Base-by-base conservation (phyloP, 2,113 vertebrate genomes). In the Sus scrofa region DNA sequence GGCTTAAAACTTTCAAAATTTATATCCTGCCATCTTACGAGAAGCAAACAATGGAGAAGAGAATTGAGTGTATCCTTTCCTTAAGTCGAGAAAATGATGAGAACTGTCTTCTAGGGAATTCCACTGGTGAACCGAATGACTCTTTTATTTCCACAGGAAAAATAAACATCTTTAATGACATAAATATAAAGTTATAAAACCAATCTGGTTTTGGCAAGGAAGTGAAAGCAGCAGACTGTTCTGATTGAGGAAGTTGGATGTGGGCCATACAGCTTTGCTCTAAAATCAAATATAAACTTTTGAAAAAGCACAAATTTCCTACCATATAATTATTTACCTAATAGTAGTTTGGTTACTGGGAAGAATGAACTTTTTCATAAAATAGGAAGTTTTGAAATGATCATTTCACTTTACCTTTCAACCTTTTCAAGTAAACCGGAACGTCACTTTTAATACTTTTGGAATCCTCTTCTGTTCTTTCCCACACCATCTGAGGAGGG, bases 371-470 rank as follows among this genome's bases (percentile, higher is more conserved):
- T 89, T 97, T 97, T 83, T n/a, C 82, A 73, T 18, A 85, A 96
- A 92, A 87, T 6, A 98, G 90, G 93, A 78, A 97, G 8, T 96
- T 97, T 93, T 96, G 89, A 95, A 98, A 98, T 85, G 63, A 97
- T 93, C 68, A 54, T 95, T 98, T 97, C 96, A 98, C 97, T 96
- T 98, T 98, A 99, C 99, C 99, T 99, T 99, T 99, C 96, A 99
- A 98, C 97, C 99, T 99, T 98, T 99, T 99, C 91, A 99, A 99
- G 97, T 99, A 99, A 73, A 99, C 99, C 0, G 99, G 99, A 92
- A 99, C 99, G 0, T 99, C 99, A 92, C 99, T 99, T 98, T 99
- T 99, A 98, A 99, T 99, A 97, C 99, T 99, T 98, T 99, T 99
- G 98, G 99, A 99, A 98, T 99, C 99, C 27, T 99, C 99, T 97